phyloP scores from a whole-genome alignment of 2,888 invertebrate species.

The Caenorhabditis macrosperma region DNA sequence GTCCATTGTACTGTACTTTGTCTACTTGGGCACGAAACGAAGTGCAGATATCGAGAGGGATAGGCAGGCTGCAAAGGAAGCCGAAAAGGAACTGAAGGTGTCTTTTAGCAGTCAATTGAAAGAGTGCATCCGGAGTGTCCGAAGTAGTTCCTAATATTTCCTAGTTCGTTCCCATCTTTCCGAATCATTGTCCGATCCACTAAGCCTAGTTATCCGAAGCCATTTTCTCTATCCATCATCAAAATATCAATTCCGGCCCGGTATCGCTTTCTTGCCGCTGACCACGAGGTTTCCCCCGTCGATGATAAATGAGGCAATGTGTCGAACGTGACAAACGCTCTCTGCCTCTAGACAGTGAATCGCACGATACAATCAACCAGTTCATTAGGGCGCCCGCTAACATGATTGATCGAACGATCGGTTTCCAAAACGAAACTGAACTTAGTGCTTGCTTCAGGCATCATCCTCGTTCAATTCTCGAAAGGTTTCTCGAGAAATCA shows the following conservation, averaged over 20 bases:
- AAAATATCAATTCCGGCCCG: neutral
- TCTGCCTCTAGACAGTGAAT: neutral
- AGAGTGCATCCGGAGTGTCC: no score
- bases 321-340: conserved; percentile 13
- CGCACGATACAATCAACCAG: conserved; percentile 22
- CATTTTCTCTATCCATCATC: conserved; percentile 5
- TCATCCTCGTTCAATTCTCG: conserved; percentile 50
- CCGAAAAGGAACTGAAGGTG: conserved; percentile 50
- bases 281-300: conserved; percentile 26
- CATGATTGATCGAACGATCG: conserved; percentile 25
- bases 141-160: neutral
- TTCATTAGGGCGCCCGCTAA: conserved; percentile 12
- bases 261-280: conserved; percentile 6
- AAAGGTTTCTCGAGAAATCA: conserved; percentile 56
- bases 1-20: conserved; percentile 63
- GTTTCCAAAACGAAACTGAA: neutral
- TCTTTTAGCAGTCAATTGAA: neutral
- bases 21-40: conserved; percentile 64
- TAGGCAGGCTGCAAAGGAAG: conserved; percentile 34
- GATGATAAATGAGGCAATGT: conserved; percentile 29
- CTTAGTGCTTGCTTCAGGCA: conserved; percentile 14
- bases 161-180: neutral
- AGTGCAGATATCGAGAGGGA: conserved; percentile 54
- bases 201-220: neutral
- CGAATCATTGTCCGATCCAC: no score